A percentile compares a stretch with the other conserved stretches of the same genome.
phyloP scores from a whole-genome alignment of 2,888 invertebrate genomes.

The Doris montereyensis region DNA sequence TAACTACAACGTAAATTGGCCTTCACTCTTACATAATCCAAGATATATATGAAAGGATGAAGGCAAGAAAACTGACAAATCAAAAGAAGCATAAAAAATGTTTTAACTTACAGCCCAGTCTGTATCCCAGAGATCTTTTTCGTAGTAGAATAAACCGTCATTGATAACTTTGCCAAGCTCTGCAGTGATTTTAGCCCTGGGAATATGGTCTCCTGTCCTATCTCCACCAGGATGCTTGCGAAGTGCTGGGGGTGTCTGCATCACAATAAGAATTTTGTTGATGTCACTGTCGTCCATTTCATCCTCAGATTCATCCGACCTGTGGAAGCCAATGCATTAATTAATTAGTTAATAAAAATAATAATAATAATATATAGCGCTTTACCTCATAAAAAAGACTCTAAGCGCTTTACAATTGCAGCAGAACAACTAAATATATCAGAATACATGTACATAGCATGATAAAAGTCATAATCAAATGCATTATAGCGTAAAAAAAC shows the following conservation, averaged over 20 bases:
- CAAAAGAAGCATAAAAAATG: background rate
- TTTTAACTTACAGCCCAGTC: constrained; percentile 44
- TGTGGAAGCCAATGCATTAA: background rate
- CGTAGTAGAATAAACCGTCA: constrained; percentile 96
- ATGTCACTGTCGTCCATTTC: constrained; percentile 94
- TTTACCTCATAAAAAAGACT: too few relatives aligned
- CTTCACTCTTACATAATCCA: too few relatives aligned
- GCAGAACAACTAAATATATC: too few relatives aligned
- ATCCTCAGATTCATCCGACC: constrained; percentile 78
- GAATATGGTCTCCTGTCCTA: constrained; percentile 90
- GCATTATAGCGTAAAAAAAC: too few relatives aligned
- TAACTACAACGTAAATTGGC: too few relatives aligned
- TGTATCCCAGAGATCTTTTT: constrained; percentile 91
- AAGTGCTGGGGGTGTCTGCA: constrained; percentile 79
- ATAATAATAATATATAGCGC: too few relatives aligned
- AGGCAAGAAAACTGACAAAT: background rate
- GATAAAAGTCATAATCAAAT: too few relatives aligned
- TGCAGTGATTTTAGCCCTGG: constrained; percentile 93
- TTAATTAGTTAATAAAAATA: too few relatives aligned
- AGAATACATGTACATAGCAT: too few relatives aligned
- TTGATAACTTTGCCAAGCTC: constrained; percentile 96
- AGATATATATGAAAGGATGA: too few relatives aligned
- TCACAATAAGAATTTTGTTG: constrained; percentile 94
- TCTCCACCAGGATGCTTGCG: constrained; percentile 92
- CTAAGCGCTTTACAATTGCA: too few relatives aligned